Conservation (phyloP, 2,888 invertebrate species). For the Oscheius myriophilus region DNA sequence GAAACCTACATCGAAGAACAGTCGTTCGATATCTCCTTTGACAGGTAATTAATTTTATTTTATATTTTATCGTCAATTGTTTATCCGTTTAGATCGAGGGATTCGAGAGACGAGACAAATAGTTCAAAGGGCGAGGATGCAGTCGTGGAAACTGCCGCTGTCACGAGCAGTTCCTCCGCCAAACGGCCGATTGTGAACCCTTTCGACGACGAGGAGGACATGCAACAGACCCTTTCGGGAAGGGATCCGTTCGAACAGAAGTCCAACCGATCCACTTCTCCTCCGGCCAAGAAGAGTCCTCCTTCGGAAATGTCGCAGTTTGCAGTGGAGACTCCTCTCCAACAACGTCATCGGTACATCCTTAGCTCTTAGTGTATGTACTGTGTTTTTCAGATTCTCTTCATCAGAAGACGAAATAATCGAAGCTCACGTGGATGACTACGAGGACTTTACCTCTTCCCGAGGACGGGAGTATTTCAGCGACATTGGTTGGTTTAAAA, state of each 20-base stretch:
- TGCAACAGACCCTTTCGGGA: slow-evolving; percentile 49
- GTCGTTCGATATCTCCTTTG: slow-evolving; percentile 40
- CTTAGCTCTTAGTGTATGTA: too few relatives aligned
- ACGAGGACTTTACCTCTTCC: slow-evolving; percentile 27
- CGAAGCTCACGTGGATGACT: slow-evolving; percentile 48
- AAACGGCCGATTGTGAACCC: slow-evolving; percentile 35
- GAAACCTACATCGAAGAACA: slow-evolving; percentile 47
- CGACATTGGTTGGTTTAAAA: slow-evolving; percentile 21
- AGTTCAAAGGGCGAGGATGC: not conserved
- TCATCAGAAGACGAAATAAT: slow-evolving; percentile 55
- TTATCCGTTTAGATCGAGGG: not conserved
- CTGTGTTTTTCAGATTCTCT: slow-evolving; percentile 32
- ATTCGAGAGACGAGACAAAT: too few relatives aligned
- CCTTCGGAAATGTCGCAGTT: not conserved
- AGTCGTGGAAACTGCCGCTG: not conserved
- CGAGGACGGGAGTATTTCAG: slow-evolving; percentile 18
- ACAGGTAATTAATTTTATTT: slow-evolving; percentile 24
- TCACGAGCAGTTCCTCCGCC: not conserved
- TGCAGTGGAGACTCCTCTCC: not conserved
- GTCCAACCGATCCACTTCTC: slow-evolving; percentile 1
- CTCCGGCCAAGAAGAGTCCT: slow-evolving; percentile 9
- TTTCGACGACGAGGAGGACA: slow-evolving; percentile 46
- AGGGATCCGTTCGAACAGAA: slow-evolving; percentile 52
- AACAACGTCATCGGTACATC: not conserved
- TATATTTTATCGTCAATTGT: not conserved